phyloP scores from a whole-genome alignment of 2,113 vertebrate species.

The Amphilophus citrinellus region DNA sequence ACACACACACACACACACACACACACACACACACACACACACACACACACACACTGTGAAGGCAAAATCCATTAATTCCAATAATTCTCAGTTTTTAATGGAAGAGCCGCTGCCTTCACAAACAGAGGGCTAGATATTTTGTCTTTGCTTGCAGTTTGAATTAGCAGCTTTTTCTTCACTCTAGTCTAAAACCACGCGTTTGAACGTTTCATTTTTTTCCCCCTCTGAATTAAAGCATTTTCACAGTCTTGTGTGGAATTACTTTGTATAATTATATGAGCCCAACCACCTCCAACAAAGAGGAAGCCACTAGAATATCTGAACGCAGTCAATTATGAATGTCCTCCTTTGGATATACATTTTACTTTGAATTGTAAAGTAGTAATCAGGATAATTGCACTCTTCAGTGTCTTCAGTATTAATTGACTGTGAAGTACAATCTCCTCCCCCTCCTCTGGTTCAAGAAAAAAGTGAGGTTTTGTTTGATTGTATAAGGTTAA shows the following conservation, averaged over 20 bases:
- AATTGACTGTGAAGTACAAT: conserved; percentile 40
- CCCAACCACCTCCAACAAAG: not conserved
- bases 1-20: conserved; percentile 2
- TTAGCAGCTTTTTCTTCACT: not conserved
- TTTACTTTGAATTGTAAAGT: conserved; percentile 30
- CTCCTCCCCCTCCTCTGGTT: not conserved
- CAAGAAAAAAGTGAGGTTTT: conserved; percentile 20
- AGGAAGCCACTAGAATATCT: not conserved
- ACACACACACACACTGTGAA: conserved; percentile 25
- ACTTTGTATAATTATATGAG: not conserved
- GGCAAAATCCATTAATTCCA: conserved; percentile 16
- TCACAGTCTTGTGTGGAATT: not conserved
- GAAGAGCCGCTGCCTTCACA: not conserved
- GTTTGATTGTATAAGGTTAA: not conserved
- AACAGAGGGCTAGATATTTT: conserved; percentile 8
- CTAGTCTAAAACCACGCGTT: not conserved
- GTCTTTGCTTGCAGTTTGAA: conserved; percentile 3
- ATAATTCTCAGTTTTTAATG: conserved; percentile 12
- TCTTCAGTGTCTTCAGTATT: conserved; percentile 23
- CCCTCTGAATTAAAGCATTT: not conserved
- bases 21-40: not conserved
- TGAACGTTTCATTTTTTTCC: not conserved
- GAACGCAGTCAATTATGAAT: conserved; percentile 23
- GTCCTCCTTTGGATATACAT: conserved; percentile 30
- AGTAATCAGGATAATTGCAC: conserved; percentile 55